Conservation (phyloP, 1,140 invertebrate genomes). For the Philotrypesis tridentata region DNA sequence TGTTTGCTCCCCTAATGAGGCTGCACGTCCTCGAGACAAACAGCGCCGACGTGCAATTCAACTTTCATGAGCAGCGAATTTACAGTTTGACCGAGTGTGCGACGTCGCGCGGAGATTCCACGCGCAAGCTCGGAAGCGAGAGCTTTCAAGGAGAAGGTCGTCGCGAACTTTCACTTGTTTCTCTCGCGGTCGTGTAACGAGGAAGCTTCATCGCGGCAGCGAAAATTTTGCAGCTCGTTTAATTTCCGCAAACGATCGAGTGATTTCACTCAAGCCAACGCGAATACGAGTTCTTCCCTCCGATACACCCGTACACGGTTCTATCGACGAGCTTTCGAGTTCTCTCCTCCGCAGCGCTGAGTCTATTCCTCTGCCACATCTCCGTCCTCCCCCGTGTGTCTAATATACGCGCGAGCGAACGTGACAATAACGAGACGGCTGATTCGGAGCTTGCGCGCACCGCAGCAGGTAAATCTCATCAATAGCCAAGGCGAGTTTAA, state of each 20-base stretch:
- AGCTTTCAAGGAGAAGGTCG: not conserved
- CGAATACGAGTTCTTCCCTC: too few relatives aligned
- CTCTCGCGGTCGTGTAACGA: too few relatives aligned
- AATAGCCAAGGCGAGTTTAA: constrained; percentile 1
- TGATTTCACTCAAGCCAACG: too few relatives aligned
- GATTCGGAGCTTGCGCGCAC: not conserved
- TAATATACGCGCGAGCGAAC: not conserved
- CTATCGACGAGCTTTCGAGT: too few relatives aligned
- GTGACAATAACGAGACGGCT: not conserved
- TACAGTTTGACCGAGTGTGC: not conserved
- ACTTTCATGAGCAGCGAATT: constrained; percentile 47
- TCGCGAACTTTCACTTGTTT: not conserved
- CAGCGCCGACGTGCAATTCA: constrained; percentile 57
- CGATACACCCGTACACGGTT: too few relatives aligned
- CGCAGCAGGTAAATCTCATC: not conserved
- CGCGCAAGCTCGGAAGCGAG: too few relatives aligned
- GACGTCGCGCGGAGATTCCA: not conserved
- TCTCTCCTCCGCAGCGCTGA: too few relatives aligned
- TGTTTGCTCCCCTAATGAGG: constrained; percentile 65
- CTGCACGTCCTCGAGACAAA: constrained; percentile 64
- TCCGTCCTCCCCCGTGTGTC: not conserved
- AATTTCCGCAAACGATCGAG: too few relatives aligned
- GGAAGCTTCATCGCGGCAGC: too few relatives aligned
- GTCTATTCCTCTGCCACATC: too few relatives aligned
- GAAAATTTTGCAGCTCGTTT: too few relatives aligned